phyloP scores from a whole-genome alignment of 2,888 invertebrate species.

The Drosophila glabriapex region DNA sequence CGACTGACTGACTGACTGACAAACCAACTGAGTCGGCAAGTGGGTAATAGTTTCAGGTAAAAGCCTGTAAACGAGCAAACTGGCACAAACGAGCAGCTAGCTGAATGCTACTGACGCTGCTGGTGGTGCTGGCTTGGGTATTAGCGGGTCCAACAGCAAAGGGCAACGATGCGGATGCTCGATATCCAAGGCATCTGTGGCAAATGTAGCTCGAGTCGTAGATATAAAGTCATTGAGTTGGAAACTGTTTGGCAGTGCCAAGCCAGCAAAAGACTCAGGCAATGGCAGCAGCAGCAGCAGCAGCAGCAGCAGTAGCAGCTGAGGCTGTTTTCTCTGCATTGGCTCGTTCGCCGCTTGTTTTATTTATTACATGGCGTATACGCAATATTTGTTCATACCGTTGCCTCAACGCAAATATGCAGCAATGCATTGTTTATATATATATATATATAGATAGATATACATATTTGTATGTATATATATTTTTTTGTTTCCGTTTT shows the following conservation, averaged over 20 bases:
- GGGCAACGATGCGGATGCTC: conserved; percentile 62
- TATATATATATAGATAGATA: conserved; percentile 2
- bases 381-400: conserved; percentile 65
- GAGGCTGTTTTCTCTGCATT: conserved; percentile 43
- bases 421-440: conserved; percentile 65
- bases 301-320: conserved; percentile 8
- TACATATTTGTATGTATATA: conserved; percentile 17
- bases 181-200: conserved; percentile 75
- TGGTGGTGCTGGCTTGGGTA: not conserved
- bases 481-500: conserved; percentile 23
- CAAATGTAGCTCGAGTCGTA: conserved; percentile 67
- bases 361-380: conserved; percentile 78
- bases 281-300: conserved; percentile 13
- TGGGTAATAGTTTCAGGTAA: conserved; percentile 82
- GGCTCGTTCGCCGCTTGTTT: conserved; percentile 46
- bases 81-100: conserved; percentile 78
- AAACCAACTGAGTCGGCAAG: conserved; percentile 61
- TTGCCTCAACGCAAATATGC: conserved; percentile 54
- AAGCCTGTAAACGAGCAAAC: conserved; percentile 81
- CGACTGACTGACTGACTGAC: conserved; percentile 28
- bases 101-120: conserved; percentile 57
- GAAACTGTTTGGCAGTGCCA: conserved; percentile 75
- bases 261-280: conserved; percentile 63
- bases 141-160: not conserved
- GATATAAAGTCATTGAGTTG: conserved; percentile 78